Percentiles rank a stretch among this genome's conserved stretches.
Conservation (phyloP, 2,888 invertebrate genomes). For the Himalopsyche kuldschensis region DNA sequence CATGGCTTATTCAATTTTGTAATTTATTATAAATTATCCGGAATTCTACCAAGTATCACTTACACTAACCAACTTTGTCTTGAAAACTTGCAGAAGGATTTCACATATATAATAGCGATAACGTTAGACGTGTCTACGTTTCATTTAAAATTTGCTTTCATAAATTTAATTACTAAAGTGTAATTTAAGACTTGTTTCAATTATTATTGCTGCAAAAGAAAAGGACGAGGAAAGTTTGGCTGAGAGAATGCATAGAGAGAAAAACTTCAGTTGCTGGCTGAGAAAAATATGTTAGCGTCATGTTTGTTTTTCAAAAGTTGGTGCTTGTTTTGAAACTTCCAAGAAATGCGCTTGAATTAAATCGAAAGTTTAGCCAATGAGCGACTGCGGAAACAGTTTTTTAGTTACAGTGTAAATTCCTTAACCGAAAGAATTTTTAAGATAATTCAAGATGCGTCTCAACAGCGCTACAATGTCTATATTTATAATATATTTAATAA, state of each 20-base stretch:
- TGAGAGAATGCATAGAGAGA: background rate
- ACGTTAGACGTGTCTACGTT: background rate
- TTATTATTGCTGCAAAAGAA: background rate
- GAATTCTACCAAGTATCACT: background rate
- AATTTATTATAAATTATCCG: background rate
- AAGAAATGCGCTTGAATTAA: conserved; percentile 32
- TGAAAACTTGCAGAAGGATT: background rate
- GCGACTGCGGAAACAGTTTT: conserved; percentile 20
- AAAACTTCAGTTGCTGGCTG: background rate
- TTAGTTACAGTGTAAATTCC: conserved; percentile 5
- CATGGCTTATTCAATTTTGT: background rate
- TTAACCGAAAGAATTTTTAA: background rate
- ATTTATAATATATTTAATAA: background rate
- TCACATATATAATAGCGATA: background rate
- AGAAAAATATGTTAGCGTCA: conserved; percentile 24
- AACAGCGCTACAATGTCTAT: background rate
- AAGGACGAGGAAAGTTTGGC: background rate
- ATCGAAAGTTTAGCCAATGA: conserved; percentile 31
- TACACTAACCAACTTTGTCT: conserved; percentile 1
- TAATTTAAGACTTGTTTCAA: conserved; percentile 1
- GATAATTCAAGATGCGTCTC: background rate
- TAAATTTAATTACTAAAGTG: conserved; percentile 1
- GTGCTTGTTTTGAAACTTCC: conserved; percentile 16
- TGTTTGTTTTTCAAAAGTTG: conserved; percentile 25
- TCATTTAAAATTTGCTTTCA: conserved; percentile 1